A percentile compares a stretch with the other conserved stretches of the same genome.
These are phyloP conservation scores for Hypanus sabinus DNA, from an alignment of 2,113 vertebrate genomes.

Conservation along the genomic window DNA sequence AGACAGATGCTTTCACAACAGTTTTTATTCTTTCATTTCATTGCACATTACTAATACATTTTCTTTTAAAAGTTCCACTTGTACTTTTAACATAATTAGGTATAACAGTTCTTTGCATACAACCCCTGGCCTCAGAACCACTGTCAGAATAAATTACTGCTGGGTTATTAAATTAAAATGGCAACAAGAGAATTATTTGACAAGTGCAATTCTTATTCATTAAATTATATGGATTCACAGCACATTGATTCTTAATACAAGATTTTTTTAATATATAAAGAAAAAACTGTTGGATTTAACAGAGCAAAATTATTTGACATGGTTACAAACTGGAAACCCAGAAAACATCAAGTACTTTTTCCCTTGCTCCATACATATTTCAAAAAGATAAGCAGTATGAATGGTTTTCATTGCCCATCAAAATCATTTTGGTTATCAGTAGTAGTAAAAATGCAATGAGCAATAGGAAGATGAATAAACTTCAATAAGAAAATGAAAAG, in stretches of 20 bases:
- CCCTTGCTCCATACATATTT: not conserved
- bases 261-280: not conserved
- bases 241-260: slow-evolving; percentile 25
- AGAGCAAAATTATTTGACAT: slow-evolving; percentile 24
- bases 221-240: slow-evolving; percentile 35
- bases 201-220: slow-evolving; percentile 59
- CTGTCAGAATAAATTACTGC: slow-evolving; percentile 71
- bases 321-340: slow-evolving; percentile 4
- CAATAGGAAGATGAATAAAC: not conserved
- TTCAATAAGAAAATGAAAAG: not conserved
- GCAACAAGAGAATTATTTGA: slow-evolving; percentile 33
- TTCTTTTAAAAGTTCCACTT: slow-evolving; percentile 69
- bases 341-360: slow-evolving; percentile 1
- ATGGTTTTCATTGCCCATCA: slow-evolving; percentile 35
- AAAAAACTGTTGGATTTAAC: slow-evolving; percentile 27
- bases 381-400: not conserved
- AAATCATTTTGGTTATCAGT: not conserved
- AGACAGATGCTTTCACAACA: slow-evolving; percentile 69
- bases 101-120: slow-evolving; percentile 64
- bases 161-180: slow-evolving; percentile 50
- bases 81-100: slow-evolving; percentile 60
- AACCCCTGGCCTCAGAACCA: slow-evolving; percentile 60
- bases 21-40: slow-evolving; percentile 77
- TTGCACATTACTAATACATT: slow-evolving; percentile 79
- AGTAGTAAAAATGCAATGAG: slow-evolving; percentile 29